These are phyloP conservation scores for Catharus minimus DNA, from an alignment of 2,113 vertebrate species.

Conservation along the genomic window DNA sequence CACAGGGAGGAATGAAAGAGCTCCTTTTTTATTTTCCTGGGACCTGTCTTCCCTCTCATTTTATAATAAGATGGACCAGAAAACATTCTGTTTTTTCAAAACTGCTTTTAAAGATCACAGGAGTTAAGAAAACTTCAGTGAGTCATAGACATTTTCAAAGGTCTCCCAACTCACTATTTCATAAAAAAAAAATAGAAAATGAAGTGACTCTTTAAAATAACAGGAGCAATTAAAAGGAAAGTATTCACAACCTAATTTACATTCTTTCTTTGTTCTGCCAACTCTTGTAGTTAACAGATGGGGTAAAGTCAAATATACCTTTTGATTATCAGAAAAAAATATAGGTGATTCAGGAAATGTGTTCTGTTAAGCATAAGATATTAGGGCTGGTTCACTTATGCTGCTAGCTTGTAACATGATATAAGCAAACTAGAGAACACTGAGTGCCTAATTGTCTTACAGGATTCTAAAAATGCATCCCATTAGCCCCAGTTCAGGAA, in stretches of 20 bases:
- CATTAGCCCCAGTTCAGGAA: not conserved
- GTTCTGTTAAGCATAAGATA: not conserved
- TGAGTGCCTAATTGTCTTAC: not conserved
- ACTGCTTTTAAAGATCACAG: not conserved
- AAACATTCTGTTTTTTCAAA: not conserved
- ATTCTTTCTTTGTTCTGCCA: not conserved
- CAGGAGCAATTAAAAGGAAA: not conserved
- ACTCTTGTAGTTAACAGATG: not conserved
- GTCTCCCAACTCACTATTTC: not conserved
- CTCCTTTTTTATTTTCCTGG: not conserved
- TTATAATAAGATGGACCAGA: not conserved
- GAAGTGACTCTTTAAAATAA: not conserved
- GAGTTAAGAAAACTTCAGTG: not conserved
- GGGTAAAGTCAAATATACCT: not conserved
- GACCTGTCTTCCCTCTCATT: not conserved
- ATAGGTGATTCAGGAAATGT: not conserved
- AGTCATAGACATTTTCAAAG: slow-evolving; percentile 23
- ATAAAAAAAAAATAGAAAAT: slow-evolving; percentile 2
- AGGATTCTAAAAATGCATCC: not conserved
- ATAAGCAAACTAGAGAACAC: not conserved
- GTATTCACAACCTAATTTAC: not conserved
- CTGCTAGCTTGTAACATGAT: not conserved
- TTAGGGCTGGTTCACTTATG: not conserved
- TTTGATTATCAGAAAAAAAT: not conserved
- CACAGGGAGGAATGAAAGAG: not conserved